A percentile compares a stretch with the other conserved stretches of the same genome.
These are phyloP conservation scores for Gambusia yucatana DNA, from an alignment of 2,797 vertebrate genomes.

Conservation along the genomic window DNA sequence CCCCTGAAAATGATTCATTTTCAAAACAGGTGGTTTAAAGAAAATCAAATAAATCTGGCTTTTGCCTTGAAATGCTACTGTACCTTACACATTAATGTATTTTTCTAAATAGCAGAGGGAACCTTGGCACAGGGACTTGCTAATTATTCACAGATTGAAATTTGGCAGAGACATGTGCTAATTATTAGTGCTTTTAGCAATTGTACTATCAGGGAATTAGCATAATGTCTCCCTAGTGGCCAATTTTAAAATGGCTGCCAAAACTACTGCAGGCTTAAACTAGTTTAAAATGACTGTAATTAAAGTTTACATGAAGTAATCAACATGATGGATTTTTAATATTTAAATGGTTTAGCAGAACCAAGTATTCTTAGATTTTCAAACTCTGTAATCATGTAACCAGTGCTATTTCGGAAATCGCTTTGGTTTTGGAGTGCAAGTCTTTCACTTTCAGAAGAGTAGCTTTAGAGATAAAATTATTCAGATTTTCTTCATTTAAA, in stretches of 20 bases:
- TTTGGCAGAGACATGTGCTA: conserved; percentile 43
- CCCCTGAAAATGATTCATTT: neutral
- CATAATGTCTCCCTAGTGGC: conserved; percentile 61
- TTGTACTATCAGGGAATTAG: conserved; percentile 54
- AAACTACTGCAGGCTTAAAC: conserved; percentile 41
- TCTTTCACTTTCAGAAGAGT: neutral
- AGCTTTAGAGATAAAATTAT: neutral
- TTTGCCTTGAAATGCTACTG: neutral
- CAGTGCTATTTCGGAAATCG: neutral
- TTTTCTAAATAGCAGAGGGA: neutral
- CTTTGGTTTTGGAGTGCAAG: neutral
- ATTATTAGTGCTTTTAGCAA: conserved; percentile 63
- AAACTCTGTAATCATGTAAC: neutral
- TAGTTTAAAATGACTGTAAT: conserved; percentile 50
- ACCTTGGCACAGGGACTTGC: conserved; percentile 40
- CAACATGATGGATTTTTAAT: conserved; percentile 28
- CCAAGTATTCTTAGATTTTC: conserved; percentile 1
- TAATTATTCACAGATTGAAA: conserved; percentile 53
- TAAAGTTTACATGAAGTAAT: conserved; percentile 52
- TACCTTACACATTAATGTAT: neutral
- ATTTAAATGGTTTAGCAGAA: conserved; percentile 8
- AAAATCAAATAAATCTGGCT: conserved; percentile 1
- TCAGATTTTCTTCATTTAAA: neutral
- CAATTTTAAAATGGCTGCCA: conserved; percentile 58
- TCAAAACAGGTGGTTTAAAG: neutral